A percentile compares a stretch with the other conserved stretches of the same genome.
Conservation (phyloP, 37 sponge, comb jelly and placozoan species). For the Amphimedon queenslandica region DNA sequence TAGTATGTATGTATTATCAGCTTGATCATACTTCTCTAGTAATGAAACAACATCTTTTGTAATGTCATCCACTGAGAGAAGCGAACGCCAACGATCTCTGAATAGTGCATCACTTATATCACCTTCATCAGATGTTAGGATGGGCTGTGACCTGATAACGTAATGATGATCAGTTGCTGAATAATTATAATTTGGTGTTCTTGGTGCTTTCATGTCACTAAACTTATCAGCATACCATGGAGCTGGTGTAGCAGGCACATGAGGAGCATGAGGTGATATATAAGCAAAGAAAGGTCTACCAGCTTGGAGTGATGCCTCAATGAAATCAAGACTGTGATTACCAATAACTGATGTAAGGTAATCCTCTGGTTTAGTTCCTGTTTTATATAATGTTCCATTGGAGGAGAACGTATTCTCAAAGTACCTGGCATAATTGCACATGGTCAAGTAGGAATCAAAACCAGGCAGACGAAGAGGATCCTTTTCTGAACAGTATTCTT, state of each 20-base stretch:
- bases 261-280: constrained; percentile 77
- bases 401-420: constrained; percentile 42
- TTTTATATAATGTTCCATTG: constrained; percentile 25
- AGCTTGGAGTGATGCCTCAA: constrained; percentile 18
- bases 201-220: constrained; percentile 43
- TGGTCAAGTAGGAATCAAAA: constrained; percentile 42
- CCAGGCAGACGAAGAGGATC: constrained; percentile 34
- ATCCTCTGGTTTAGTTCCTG: constrained; percentile 42
- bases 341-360: constrained; percentile 72
- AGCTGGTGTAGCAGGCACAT: constrained; percentile 76
- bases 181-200: constrained; percentile 71
- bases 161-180: constrained; percentile 61
- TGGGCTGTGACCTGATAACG: constrained; percentile 48
- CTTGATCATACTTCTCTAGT: constrained; percentile 25
- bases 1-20: constrained; percentile 61
- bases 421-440: constrained; percentile 65
- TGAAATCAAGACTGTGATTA: constrained; percentile 41
- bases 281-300: constrained; percentile 63
- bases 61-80: constrained; percentile 81
- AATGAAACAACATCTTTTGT: constrained; percentile 26
- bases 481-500: constrained; percentile 15
- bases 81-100: constrained; percentile 53
- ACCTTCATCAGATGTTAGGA: constrained; percentile 10
- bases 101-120: constrained; percentile 49
- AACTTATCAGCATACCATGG: constrained; percentile 65